Base-by-base conservation (phyloP, 2,797 vertebrate genomes). In the Chelon labrosus region DNA sequence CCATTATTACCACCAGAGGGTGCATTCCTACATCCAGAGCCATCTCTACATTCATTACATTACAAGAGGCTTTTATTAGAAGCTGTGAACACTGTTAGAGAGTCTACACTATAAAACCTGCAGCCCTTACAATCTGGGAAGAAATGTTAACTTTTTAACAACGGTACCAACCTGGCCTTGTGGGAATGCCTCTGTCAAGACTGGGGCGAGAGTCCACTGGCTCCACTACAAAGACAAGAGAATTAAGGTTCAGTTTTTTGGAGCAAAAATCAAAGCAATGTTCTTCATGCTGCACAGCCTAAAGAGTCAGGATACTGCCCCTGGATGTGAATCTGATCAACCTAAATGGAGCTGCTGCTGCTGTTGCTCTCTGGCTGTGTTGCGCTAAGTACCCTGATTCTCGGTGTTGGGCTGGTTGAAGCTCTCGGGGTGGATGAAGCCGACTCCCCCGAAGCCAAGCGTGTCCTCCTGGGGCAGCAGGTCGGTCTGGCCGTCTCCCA, bases 351-450 rank as follows among this genome's bases (percentile, higher is more conserved):
- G 22, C 49, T 16, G 19, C 64, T n/a, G 10, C 49, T 44, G n/a
- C n/a, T n/a, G n/a, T n/a, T n/a, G n/a, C n/a, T n/a, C n/a, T n/a
- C n/a, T n/a, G n/a, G n/a, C n/a, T n/a, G n/a, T n/a, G n/a, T n/a
- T n/a, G 41, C n/a, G 13, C 7, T 20, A 11, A 25, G 12, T 66
- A 92, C 92, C 90, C 41, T 98, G 96, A 75, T 98, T 98, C 90
- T 98, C 96, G 0, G 97, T 98, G 85, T 99, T 98, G 84, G 96
- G 96, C 69, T 97, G 97, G 86, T 97, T 97, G 58, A 98, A 97
- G 80, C 94, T 97, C 86, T 98, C 97, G 0, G 98, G 96, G 89
- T 99, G 98, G 93, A 97, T 94, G 2, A 97, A 97, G 83, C 97
- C 96, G 22, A 97, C 92, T 7, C 96, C 95, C 0, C 95, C 96